phyloP scores from a whole-genome alignment of 2,888 invertebrate genomes.

The Phyllotreta cruciferae region DNA sequence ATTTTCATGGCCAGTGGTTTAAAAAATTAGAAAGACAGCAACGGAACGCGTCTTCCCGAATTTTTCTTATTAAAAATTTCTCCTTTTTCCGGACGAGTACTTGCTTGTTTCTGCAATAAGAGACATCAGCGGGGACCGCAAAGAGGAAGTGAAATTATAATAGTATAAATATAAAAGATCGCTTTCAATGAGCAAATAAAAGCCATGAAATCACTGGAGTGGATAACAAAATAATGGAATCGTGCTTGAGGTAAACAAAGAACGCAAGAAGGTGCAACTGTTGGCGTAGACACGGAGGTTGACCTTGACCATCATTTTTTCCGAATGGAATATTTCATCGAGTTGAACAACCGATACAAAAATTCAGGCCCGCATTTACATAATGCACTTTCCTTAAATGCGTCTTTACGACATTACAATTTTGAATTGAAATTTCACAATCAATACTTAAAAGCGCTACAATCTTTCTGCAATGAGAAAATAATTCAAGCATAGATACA shows the following conservation, averaged over 20 bases:
- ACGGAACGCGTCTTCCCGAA: neutral
- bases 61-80: neutral
- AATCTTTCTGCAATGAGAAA: slow-evolving; percentile 4
- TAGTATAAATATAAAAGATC: slow-evolving; percentile 8
- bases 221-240: slow-evolving; percentile 17
- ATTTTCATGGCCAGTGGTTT: slow-evolving; percentile 6
- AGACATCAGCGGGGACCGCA: neutral
- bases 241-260: slow-evolving; percentile 27
- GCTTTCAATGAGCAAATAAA: slow-evolving; percentile 18
- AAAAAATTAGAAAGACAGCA: neutral
- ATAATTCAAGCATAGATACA: slow-evolving; percentile 15
- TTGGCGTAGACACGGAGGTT: slow-evolving; percentile 38
- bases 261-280: slow-evolving; percentile 22
- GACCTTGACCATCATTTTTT: slow-evolving; percentile 49
- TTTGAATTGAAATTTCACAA: no score
- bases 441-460: no score
- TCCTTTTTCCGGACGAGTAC: slow-evolving; percentile 1
- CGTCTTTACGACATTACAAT: neutral
- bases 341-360: slow-evolving; percentile 37
- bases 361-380: slow-evolving; percentile 13
- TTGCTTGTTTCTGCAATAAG: neutral
- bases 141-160: slow-evolving; percentile 11
- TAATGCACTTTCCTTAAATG: neutral
- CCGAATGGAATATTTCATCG: slow-evolving; percentile 39
- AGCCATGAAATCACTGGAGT: slow-evolving; percentile 13